Evolutionary conservation across 2,113 vertebrate genomes (phyloP), one percentile per base, ranked within the genome.

Genomic region (Calyptommatus sinebrachiatus): DNA sequence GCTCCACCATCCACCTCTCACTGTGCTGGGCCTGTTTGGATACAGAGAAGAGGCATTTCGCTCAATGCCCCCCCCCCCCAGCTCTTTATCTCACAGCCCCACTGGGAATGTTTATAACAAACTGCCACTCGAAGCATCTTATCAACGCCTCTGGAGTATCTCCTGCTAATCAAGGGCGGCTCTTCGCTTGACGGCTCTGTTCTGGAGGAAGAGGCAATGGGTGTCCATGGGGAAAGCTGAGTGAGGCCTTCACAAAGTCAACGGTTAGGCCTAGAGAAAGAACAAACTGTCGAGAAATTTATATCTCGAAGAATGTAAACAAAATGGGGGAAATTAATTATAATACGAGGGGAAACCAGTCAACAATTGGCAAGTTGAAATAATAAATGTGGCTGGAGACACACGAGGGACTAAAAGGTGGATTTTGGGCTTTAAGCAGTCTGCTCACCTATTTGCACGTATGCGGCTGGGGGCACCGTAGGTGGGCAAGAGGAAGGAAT

Each of bases 61-160:
- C 91, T 92, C 94, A 41, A 41, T 41, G 93, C 91, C 86, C 0
- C 14, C 53, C 53, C 50, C 53, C 53, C 7, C 50, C 26, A 66
- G 65, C 80, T 93, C 82, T 94, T 57, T 93, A 95, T 94, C 91
- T 84, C 90, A 92, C 88, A 89, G 93, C 91, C 93, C 93, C 93
- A 91, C 91, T 94, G 95, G 93, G 94, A 95, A 95, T 96, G 95
- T 95, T 96, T 95, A 95, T 92, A 95, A 90, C 93, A 93, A 91
- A 88, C 92, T 94, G 93, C 93, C 94, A 94, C 94, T 95, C 93
- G 92, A 89, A 77, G 84, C 78, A 80, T 46, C 87, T 95, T 95
- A 94, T 95, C 94, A 8, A 77, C 81, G 67, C 75, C 65, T 82
- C 88, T 89, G 72, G 84, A 76, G 86, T 92, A 94, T 94, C 91